A percentile compares a stretch with the other conserved stretches of the same genome.
Conservation (phyloP, 2,797 vertebrate genomes). For the Phalanger gymnotis region DNA sequence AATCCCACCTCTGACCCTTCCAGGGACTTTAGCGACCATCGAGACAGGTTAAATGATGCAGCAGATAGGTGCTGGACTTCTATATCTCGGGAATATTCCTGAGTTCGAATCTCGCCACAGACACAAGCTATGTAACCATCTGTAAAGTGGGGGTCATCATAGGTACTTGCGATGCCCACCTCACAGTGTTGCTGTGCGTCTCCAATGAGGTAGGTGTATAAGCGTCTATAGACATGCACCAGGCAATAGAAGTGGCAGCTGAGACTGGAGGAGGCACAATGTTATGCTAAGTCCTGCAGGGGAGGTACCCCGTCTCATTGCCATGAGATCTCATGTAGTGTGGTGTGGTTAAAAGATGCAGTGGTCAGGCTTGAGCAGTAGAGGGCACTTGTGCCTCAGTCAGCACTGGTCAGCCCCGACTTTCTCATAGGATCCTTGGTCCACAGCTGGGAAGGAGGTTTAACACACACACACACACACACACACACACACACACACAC, state of each 20-base stretch:
- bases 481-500: no score
- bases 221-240: background rate
- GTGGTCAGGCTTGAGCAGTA: background rate
- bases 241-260: background rate
- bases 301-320: background rate
- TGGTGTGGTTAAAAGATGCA: background rate
- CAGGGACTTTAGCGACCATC: background rate
- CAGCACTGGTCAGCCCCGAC: background rate
- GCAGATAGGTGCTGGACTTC: background rate
- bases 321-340: background rate
- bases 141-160: background rate
- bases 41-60: background rate
- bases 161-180: background rate
- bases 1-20: background rate
- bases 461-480: background rate
- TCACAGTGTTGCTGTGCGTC: background rate
- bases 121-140: background rate
- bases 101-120: background rate
- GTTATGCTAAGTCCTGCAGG: background rate
- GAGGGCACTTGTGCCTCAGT: background rate
- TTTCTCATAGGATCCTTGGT: background rate
- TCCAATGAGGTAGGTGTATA: background rate
- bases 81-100: background rate
- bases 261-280: background rate
- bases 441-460: background rate